Evolutionary conservation across 2,113 vertebrate genomes (phyloP).

Genomic region (Picathartes gymnocephalus): DNA sequence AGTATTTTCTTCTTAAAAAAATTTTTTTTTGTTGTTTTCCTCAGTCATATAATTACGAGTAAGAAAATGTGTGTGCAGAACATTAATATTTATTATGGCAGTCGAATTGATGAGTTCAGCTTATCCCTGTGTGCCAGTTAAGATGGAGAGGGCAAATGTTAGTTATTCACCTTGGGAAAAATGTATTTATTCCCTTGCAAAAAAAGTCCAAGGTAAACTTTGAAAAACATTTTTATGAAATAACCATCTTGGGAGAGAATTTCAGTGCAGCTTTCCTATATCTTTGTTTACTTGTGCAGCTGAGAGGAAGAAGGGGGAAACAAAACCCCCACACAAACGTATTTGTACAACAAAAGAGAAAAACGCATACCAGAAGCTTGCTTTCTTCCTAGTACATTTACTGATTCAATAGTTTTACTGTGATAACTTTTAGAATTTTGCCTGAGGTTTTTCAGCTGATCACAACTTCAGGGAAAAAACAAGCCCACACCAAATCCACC

Average conservation of each 20-base stretch:
- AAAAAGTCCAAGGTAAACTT: not conserved
- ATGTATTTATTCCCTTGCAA: not conserved
- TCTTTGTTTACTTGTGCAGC: not conserved
- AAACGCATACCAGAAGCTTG: not conserved
- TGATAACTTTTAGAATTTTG: not conserved
- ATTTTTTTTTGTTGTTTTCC: not conserved
- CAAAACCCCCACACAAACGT: not conserved
- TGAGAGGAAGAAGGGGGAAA: not conserved
- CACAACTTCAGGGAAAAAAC: not conserved
- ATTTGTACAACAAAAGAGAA: not conserved
- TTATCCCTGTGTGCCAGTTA: not conserved
- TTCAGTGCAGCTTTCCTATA: not conserved
- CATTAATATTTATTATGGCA: not conserved
- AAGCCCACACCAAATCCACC: not conserved
- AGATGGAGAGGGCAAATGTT: not conserved
- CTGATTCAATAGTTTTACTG: not conserved
- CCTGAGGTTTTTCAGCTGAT: constrained; percentile 1
- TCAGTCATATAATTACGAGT: not conserved
- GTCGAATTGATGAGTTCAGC: not conserved
- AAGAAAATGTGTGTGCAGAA: not conserved
- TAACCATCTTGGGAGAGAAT: not conserved
- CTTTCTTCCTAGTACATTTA: not conserved
- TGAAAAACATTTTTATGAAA: not conserved
- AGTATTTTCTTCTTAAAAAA: not conserved
- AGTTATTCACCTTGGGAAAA: not conserved